These are phyloP conservation scores for Phalera bucephala DNA, from an alignment of 2,888 invertebrate genomes.

Conservation along the genomic window DNA sequence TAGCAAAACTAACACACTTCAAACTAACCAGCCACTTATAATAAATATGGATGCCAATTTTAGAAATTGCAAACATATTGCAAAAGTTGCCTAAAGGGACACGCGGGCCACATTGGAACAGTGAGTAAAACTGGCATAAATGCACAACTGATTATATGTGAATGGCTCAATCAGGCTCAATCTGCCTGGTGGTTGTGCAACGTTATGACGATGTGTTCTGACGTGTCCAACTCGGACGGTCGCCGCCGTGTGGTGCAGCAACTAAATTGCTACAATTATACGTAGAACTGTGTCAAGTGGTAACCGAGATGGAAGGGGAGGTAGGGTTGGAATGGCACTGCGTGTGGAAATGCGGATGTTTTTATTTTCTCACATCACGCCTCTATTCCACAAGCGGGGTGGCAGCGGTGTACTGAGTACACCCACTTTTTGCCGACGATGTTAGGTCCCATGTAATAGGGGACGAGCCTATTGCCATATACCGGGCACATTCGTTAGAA, in stretches of 20 bases:
- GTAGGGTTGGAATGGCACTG: constrained; percentile 25
- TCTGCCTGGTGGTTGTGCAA: constrained; percentile 66
- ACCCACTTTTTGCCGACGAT: no score
- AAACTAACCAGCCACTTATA: no score
- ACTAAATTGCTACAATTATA: constrained; percentile 77
- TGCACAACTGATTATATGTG: constrained; percentile 59
- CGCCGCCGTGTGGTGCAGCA: constrained; percentile 38
- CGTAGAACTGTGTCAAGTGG: constrained; percentile 72
- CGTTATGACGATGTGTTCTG: constrained; percentile 73
- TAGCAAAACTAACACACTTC: no score
- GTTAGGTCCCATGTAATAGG: no score
- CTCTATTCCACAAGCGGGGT: no score
- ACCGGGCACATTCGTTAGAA: no score
- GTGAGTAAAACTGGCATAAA: constrained; percentile 60
- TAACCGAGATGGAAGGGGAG: constrained; percentile 40
- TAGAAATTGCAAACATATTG: constrained; percentile 4
- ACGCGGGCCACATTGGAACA: constrained; percentile 34
- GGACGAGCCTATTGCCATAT: no score
- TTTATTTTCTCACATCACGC: no score
- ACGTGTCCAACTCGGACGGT: constrained; percentile 58
- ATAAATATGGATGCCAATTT: no score
- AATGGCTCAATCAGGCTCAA: constrained; percentile 72
- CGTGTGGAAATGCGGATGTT: no score
- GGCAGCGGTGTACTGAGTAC: no score
- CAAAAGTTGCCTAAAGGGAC: constrained; percentile 49